Conservation (phyloP, 1,140 invertebrate genomes). For the Heterodera schachtii region DNA sequence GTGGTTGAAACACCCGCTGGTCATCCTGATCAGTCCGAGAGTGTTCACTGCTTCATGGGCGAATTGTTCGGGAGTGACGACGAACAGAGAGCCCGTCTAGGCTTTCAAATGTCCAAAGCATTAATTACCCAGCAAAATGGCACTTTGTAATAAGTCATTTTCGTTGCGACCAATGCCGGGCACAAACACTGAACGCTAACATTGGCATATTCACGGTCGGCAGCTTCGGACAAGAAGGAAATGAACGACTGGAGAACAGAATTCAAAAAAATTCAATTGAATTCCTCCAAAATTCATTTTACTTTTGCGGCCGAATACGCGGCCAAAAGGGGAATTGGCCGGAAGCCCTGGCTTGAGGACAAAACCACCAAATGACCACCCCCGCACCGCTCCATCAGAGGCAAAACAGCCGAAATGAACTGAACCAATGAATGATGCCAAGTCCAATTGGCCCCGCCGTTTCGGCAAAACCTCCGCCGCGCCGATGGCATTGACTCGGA, state of each 20-base stretch:
- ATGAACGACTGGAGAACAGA: slow-evolving; percentile 48
- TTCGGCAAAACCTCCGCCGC: slow-evolving; percentile 48
- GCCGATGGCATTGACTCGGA: slow-evolving; percentile 60
- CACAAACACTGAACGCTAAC: slow-evolving; percentile 61
- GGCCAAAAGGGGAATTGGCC: slow-evolving; percentile 59
- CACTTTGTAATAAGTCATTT: slow-evolving; percentile 63
- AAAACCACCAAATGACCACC: slow-evolving; percentile 63
- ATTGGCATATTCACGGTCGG: slow-evolving; percentile 59
- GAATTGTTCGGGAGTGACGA: slow-evolving; percentile 59
- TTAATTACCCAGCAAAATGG: neutral
- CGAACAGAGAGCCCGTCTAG: slow-evolving; percentile 55
- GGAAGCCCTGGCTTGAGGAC: slow-evolving; percentile 57
- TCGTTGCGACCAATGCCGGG: slow-evolving; percentile 60
- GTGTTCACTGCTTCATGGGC: slow-evolving; percentile 52
- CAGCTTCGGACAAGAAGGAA: slow-evolving; percentile 54
- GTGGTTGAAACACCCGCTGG: slow-evolving; percentile 62
- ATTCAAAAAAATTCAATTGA: too few relatives aligned
- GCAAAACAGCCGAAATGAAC: slow-evolving; percentile 58
- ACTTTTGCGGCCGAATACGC: slow-evolving; percentile 58
- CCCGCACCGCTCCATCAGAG: slow-evolving; percentile 58
- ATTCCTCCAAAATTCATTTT: neutral
- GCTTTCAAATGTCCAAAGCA: slow-evolving; percentile 25
- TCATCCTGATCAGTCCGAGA: slow-evolving; percentile 49
- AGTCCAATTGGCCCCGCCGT: neutral
- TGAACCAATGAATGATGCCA: slow-evolving; percentile 33